A percentile compares a stretch with the other conserved stretches of the same genome.
Evolutionary conservation across 2,113 vertebrate species (phyloP).

Genomic region (Bostrychus sinensis): DNA sequence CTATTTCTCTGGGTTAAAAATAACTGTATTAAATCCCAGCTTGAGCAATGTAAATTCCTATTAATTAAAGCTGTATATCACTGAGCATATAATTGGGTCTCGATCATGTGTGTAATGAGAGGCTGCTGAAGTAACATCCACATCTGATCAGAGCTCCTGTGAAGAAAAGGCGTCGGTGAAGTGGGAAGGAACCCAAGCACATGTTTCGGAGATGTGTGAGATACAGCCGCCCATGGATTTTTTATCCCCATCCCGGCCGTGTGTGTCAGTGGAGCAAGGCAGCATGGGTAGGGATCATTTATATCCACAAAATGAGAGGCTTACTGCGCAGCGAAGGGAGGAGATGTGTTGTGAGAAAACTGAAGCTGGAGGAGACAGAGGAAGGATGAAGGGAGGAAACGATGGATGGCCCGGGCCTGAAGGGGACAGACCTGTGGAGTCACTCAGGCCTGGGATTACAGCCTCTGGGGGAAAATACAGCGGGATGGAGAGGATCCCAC

Average conservation of each 20-base stretch:
- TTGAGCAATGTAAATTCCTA: conserved; percentile 65
- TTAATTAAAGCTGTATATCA: conserved; percentile 71
- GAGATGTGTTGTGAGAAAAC: too few relatives aligned
- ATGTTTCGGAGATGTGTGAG: conserved; percentile 29
- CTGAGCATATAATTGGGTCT: conserved; percentile 69
- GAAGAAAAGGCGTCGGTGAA: conserved; percentile 34
- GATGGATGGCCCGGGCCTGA: too few relatives aligned
- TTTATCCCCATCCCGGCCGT: conserved; percentile 17
- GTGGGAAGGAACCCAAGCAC: conserved; percentile 31
- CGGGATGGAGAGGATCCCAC: too few relatives aligned
- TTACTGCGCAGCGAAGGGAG: conserved; percentile 25
- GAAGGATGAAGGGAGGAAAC: conserved; percentile 3
- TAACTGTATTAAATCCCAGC: conserved; percentile 50
- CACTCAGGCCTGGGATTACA: neutral
- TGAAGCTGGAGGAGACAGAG: too few relatives aligned
- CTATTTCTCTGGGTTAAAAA: conserved; percentile 49
- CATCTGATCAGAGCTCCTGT: neutral
- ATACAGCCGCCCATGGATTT: conserved; percentile 30
- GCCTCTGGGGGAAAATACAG: too few relatives aligned
- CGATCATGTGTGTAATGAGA: conserved; percentile 76
- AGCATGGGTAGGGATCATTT: conserved; percentile 46
- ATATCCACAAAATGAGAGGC: conserved; percentile 29
- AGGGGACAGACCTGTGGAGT: too few relatives aligned
- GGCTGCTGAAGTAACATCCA: conserved; percentile 31
- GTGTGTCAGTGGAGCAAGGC: conserved; percentile 22